Conservation (phyloP, 1,140 invertebrate species). For the Linepithema humile region DNA sequence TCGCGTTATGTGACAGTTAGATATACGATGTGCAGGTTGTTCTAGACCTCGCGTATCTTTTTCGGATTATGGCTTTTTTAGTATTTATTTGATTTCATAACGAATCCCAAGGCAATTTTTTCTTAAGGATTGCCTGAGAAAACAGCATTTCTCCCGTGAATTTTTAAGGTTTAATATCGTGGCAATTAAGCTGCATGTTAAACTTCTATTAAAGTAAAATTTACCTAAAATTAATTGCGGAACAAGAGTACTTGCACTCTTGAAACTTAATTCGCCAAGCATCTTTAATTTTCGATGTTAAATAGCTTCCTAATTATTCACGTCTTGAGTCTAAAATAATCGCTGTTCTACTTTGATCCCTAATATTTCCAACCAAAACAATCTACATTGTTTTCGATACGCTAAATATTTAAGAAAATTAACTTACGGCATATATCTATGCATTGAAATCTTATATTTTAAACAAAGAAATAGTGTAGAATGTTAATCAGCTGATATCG, state of each 20-base stretch:
- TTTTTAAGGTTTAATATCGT: slow-evolving; percentile 26
- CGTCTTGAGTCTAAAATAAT: neutral
- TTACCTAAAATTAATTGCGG: slow-evolving; percentile 1
- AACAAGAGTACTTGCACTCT: neutral
- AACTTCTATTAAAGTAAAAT: neutral
- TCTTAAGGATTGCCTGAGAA: neutral
- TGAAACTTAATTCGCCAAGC: neutral
- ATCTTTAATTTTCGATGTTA: slow-evolving; percentile 9
- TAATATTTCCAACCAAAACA: neutral
- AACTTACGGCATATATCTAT: no score
- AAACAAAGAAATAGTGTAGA: no score
- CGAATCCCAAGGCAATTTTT: neutral
- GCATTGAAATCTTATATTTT: no score
- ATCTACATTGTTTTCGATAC: neutral
- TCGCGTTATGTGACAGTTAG: neutral
- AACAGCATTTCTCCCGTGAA: neutral
- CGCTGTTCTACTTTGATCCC: neutral
- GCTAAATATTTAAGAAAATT: neutral
- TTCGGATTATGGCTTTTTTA: neutral
- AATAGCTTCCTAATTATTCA: neutral
- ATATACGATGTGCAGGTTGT: neutral
- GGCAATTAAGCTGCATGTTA: neutral
- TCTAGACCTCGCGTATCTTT: no score
- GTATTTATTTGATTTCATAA: slow-evolving; percentile 4
- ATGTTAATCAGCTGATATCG: no score